phyloP scores from a whole-genome alignment of 2,113 vertebrate genomes.

The Dolichallabes microphthalmus region DNA sequence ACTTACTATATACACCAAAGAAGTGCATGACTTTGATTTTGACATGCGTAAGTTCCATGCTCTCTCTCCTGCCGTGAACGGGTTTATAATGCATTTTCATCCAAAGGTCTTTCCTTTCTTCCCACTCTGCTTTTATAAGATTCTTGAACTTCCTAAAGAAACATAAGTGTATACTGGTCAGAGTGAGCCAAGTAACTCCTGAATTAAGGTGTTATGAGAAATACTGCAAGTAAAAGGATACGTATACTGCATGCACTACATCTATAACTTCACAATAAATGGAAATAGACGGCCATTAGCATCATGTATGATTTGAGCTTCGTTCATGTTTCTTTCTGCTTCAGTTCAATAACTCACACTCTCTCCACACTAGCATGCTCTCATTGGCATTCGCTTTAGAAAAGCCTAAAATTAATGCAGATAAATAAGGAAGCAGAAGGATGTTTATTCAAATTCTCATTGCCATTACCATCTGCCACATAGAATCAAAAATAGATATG shows the following conservation, averaged over 20 bases:
- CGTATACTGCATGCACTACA: neutral
- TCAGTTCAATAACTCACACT: neutral
- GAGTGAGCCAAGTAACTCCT: neutral
- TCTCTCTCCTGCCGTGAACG: constrained; percentile 72
- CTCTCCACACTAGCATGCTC: neutral
- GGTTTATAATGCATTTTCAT: constrained; percentile 82
- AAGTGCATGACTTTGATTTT: constrained; percentile 74
- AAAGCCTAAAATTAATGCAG: neutral
- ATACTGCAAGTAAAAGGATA: neutral
- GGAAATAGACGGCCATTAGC: neutral
- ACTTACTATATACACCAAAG: constrained; percentile 75
- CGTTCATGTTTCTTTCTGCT: neutral
- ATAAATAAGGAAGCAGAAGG: neutral
- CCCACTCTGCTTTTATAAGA: constrained; percentile 74
- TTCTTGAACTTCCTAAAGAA: constrained; percentile 36
- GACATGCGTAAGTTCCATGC: constrained; percentile 66
- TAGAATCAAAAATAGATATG: neutral
- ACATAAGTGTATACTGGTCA: neutral
- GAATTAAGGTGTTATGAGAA: neutral
- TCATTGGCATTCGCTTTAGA: neutral
- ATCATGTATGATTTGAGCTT: neutral
- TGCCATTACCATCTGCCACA: neutral
- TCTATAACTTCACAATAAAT: too few relatives aligned
- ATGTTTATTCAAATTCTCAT: neutral
- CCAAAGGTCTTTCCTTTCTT: constrained; percentile 83